A percentile compares a stretch with the other conserved stretches of the same genome.
These are phyloP conservation scores for Diploptera punctata DNA, from an alignment of 2,888 invertebrate species.

Conservation along the genomic window DNA sequence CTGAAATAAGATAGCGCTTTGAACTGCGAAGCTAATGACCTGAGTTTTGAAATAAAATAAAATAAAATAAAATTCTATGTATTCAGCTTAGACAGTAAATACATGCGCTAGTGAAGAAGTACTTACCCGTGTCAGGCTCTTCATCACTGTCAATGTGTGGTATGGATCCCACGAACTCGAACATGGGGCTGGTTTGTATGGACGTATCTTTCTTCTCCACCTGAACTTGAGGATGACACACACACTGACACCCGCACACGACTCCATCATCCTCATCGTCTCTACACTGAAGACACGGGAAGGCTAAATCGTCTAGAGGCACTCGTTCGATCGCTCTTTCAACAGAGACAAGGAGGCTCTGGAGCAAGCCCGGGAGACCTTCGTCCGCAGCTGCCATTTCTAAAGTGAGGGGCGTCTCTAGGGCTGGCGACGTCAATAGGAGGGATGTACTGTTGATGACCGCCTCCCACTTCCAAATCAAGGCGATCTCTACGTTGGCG, in stretches of 20 bases:
- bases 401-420: constrained; percentile 51
- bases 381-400: constrained; percentile 47
- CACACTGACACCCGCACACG: constrained; percentile 31
- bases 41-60: too few species aligned
- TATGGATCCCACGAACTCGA: constrained; percentile 70
- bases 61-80: too few species aligned
- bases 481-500: constrained; percentile 41
- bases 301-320: constrained; percentile 68
- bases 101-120: background rate
- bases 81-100: background rate
- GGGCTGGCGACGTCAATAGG: constrained; percentile 47
- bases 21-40: too few species aligned
- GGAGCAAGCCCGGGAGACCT: constrained; percentile 59
- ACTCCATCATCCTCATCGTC: constrained; percentile 47
- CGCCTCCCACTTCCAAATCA: constrained; percentile 50
- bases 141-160: constrained; percentile 78
- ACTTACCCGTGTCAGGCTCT: constrained; percentile 58
- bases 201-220: constrained; percentile 51
- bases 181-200: constrained; percentile 63
- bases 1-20: too few species aligned
- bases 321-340: constrained; percentile 73
- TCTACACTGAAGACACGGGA: constrained; percentile 63
- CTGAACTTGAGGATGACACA: background rate
- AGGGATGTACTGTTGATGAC: constrained; percentile 47
- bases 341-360: constrained; percentile 70